A percentile compares a stretch with the other conserved stretches of the same genome.
Conservation (phyloP, 2,113 vertebrate genomes). For the Triplophysa siluroides region DNA sequence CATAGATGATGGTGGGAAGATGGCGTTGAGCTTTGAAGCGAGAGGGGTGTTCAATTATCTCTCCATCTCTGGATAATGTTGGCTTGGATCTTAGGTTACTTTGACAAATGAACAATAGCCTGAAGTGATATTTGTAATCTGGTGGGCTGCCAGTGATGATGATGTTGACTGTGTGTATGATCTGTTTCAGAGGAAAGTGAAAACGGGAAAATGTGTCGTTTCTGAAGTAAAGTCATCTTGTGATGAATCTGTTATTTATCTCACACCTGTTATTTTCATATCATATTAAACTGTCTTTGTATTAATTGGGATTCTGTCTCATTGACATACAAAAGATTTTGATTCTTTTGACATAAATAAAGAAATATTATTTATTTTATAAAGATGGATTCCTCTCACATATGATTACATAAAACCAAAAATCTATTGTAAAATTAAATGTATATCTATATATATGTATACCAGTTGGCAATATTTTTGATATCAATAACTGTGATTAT, state of each 20-base stretch:
- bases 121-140: conserved; percentile 31
- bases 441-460: too few species aligned
- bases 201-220: background rate
- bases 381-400: too few species aligned
- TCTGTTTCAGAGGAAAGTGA: conserved; percentile 22
- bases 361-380: background rate
- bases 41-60: background rate
- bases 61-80: background rate
- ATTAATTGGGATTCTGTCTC: conserved; percentile 15
- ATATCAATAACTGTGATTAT: too few species aligned
- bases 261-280: background rate
- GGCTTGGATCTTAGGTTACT: conserved; percentile 16
- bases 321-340: background rate
- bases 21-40: background rate
- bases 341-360: background rate
- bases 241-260: background rate
- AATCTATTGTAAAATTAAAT: too few species aligned
- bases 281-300: conserved; percentile 4
- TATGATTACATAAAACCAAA: too few species aligned
- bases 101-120: conserved; percentile 16
- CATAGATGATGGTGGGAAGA: conserved; percentile 12
- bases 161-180: conserved; percentile 27
- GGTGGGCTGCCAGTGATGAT: conserved; percentile 15
- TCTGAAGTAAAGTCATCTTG: background rate
- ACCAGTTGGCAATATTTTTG: too few species aligned